A percentile compares a stretch with the other conserved stretches of the same genome.
Evolutionary conservation across 2,113 vertebrate genomes (phyloP).

Genomic region (Mormyrus iriodes): DNA sequence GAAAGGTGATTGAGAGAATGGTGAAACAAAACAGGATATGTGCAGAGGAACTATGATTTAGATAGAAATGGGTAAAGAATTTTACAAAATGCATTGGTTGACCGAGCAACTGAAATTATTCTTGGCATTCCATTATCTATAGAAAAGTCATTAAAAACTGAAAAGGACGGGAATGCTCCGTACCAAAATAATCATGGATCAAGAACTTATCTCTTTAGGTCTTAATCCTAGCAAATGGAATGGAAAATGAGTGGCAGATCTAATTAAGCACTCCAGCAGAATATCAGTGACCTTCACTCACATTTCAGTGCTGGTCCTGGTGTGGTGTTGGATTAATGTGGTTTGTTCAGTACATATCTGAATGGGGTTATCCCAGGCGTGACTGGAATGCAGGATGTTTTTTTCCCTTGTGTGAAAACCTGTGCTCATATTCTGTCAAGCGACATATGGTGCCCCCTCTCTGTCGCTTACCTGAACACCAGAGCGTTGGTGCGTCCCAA

Average conservation of each 20-base stretch:
- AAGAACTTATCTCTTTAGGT: conserved; percentile 22
- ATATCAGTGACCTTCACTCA: not conserved
- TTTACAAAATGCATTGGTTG: not conserved
- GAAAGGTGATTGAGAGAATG: not conserved
- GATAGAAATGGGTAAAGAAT: not conserved
- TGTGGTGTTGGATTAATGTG: not conserved
- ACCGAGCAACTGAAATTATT: not conserved
- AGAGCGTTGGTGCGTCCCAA: conserved; percentile 95
- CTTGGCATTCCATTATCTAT: not conserved
- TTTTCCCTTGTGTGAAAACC: not conserved
- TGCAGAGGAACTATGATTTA: not conserved
- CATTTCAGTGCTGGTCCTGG: not conserved
- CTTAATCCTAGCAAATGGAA: conserved; percentile 36
- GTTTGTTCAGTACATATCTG: not conserved
- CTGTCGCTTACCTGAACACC: conserved; percentile 83
- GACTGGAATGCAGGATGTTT: not conserved
- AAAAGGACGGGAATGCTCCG: not conserved
- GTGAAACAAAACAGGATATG: not conserved
- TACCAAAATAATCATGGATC: conserved; percentile 32
- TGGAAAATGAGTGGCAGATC: conserved; percentile 30
- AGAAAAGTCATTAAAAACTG: not conserved
- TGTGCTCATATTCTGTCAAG: not conserved
- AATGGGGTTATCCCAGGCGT: not conserved
- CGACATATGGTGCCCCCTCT: not conserved
- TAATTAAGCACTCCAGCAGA: not conserved